Evolutionary conservation across 2,113 vertebrate species (phyloP).

Genomic region (Tinamus guttatus): DNA sequence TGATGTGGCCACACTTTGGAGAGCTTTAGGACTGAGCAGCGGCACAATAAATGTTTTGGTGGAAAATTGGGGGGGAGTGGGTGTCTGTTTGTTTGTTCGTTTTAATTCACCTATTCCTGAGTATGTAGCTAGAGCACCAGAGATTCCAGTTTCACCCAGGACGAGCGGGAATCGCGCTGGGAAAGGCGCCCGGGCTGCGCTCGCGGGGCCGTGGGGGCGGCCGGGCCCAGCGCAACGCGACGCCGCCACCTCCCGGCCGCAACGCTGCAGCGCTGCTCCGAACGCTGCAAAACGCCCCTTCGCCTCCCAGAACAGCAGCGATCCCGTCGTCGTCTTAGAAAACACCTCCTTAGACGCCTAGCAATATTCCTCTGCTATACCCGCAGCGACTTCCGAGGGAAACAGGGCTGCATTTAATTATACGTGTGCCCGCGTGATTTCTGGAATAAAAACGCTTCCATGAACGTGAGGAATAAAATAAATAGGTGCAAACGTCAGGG

Average conservation of each 20-base stretch:
- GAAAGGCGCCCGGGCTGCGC: not conserved
- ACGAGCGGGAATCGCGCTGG: not conserved
- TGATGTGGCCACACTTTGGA: not conserved
- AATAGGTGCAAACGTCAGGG: rapidly evolving
- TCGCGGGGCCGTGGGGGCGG: not conserved
- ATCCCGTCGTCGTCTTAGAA: rapidly evolving
- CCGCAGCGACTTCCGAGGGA: rapidly evolving
- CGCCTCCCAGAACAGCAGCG: rapidly evolving
- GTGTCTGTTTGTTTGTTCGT: no score
- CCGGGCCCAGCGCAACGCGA: not conserved
- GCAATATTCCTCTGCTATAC: rapidly evolving
- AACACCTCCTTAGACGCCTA: rapidly evolving
- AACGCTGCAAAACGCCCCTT: rapidly evolving
- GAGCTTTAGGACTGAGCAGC: not conserved
- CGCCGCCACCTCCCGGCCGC: constrained; percentile 79
- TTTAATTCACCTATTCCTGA: no score
- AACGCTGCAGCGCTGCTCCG: rapidly evolving
- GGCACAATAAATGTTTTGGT: not conserved
- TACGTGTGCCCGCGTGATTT: rapidly evolving
- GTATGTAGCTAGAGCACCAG: not conserved
- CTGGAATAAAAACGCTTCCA: not conserved
- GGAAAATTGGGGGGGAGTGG: not conserved
- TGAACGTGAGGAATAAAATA: not conserved
- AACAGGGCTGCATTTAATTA: not conserved
- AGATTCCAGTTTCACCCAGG: not conserved